A percentile compares a stretch with the other conserved stretches of the same genome.
These are phyloP conservation scores for Camptogramma bilineatum DNA, from an alignment of 2,888 invertebrate species.

Conservation along the genomic window DNA sequence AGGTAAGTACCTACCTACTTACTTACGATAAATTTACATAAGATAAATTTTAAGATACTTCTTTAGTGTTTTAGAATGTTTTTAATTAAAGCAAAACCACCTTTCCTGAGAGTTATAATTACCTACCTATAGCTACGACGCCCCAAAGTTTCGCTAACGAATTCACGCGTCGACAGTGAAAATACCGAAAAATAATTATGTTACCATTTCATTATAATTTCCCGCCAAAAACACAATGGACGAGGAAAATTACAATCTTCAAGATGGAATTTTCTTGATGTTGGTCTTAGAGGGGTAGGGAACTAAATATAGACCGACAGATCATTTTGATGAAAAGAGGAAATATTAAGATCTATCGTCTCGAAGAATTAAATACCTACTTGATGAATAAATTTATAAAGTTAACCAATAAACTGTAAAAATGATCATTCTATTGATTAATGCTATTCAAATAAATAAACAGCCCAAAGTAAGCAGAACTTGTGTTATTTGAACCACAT, in stretches of 20 bases:
- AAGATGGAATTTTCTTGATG: slow-evolving; percentile 32
- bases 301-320: not conserved
- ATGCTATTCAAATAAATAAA: no score
- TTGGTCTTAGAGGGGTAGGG: slow-evolving; percentile 13
- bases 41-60: not conserved
- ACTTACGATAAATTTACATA: no score
- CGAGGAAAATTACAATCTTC: slow-evolving; percentile 40
- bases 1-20: no score
- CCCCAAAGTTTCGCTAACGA: slow-evolving; percentile 25
- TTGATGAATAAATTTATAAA: no score
- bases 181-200: slow-evolving; percentile 39
- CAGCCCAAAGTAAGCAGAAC: no score
- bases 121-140: not conserved
- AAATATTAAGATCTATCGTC: no score
- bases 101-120: not conserved
- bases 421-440: no score
- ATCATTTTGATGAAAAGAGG: not conserved
- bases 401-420: no score
- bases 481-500: no score
- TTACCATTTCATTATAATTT: slow-evolving; percentile 40
- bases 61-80: slow-evolving; percentile 1
- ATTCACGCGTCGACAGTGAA: slow-evolving; percentile 32
- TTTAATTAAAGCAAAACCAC: slow-evolving; percentile 22
- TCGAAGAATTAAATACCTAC: no score
- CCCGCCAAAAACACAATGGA: slow-evolving; percentile 36